Conservation (phyloP, 2,888 invertebrate species). For the Lumbricus terrestris region DNA sequence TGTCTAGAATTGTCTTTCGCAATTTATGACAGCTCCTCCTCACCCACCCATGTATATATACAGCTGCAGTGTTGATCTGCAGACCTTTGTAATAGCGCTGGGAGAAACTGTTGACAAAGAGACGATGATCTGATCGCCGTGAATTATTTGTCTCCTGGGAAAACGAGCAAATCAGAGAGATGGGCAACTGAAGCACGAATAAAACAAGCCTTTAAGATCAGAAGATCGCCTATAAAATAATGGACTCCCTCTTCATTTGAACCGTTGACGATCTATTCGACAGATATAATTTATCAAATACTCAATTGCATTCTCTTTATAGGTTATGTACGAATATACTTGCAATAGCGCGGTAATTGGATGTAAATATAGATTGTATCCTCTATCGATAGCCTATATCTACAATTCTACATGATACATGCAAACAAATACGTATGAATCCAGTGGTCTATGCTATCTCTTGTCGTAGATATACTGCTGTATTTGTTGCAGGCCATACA, state of each 20-base stretch:
- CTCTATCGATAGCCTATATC: too few relatives aligned
- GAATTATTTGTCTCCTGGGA: neutral
- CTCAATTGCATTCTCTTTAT: too few relatives aligned
- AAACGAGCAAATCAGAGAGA: neutral
- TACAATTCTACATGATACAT: neutral
- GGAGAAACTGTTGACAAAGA: neutral
- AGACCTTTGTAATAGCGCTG: too few relatives aligned
- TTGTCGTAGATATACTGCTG: neutral
- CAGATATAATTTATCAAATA: neutral
- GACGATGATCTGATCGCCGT: neutral
- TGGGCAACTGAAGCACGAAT: neutral
- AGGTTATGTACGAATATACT: too few relatives aligned
- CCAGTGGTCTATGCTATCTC: too few relatives aligned
- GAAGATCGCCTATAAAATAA: too few relatives aligned
- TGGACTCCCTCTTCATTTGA: too few relatives aligned
- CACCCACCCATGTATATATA: too few relatives aligned
- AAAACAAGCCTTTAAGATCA: neutral
- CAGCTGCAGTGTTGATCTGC: too few relatives aligned
- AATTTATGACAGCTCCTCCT: neutral
- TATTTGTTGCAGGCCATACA: too few relatives aligned
- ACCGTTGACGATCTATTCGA: neutral
- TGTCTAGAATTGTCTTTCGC: neutral
- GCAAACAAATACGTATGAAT: neutral
- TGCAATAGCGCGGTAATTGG: neutral
- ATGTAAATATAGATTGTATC: neutral